Base-by-base conservation (phyloP, 2,888 invertebrate species). In the Marronus borbonicus region DNA sequence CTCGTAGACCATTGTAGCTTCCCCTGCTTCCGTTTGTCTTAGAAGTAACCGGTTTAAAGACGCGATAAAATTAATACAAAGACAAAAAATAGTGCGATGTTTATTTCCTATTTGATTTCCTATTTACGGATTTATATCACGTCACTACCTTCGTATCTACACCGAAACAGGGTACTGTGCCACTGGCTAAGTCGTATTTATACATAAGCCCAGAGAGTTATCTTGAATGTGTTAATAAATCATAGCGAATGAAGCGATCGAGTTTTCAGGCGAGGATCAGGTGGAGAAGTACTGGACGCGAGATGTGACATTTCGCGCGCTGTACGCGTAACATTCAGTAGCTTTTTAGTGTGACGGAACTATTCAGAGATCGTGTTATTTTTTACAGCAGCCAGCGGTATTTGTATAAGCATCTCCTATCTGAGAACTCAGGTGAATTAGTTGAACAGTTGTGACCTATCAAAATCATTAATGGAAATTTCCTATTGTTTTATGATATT, bases 1-100 rank as follows among this genome's bases (percentile, higher is more conserved):
- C n/a, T 77, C 77, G 49, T 77, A 77, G 62, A 77, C 77, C 77
- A 77, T 77, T 20, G 7, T 69, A 10, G 7, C 17, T 65, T 55
- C 55, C 17, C 17, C 3, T 55, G 8, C 60, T 12, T 20, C 28
- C 20, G 12, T 60, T 60, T 14, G 20, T 12, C 12, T 12, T 3
- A 1, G 28, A 3, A 20, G 7, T 60, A 60, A 60, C 7, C 3
- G 17, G 7, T 17, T 17, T n/a, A n/a, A 7, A 55, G n/a, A 17
- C n/a, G 3, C 17, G 7, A 55, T n/a, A 17, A 55, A 55, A 3
- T 36, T 36, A 36, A 36, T 36, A 36, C 31, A 1, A 17, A 17
- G 17, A 55, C 1, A 55, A 17, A 52, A 17, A 55, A 17, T n/a
- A n/a, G 4, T 55, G 14, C 31, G 31, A 36, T 55, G 55, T 17